phyloP scores from a whole-genome alignment of 2,113 vertebrate genomes.

The Falcunculus frontatus region DNA sequence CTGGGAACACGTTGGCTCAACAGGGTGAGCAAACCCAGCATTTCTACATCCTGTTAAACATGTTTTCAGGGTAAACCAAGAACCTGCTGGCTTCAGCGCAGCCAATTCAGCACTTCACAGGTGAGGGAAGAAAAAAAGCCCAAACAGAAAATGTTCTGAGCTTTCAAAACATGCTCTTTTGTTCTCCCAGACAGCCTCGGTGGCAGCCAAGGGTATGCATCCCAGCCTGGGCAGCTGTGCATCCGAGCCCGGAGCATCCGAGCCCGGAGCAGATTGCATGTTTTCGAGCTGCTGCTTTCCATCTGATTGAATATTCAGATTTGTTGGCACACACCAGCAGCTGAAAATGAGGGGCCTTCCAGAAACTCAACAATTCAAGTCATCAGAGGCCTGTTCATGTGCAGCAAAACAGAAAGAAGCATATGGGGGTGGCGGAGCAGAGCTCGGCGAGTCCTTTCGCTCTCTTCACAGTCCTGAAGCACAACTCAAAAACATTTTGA shows the following conservation, averaged over 20 bases:
- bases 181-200: constrained; percentile 21
- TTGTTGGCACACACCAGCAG: background rate
- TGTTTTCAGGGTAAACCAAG: background rate
- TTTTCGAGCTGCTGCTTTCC: constrained; percentile 50
- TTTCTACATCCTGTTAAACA: background rate
- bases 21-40: background rate
- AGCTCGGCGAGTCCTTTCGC: background rate
- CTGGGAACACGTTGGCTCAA: background rate
- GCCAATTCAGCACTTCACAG: background rate
- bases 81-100: background rate
- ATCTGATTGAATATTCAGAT: constrained; percentile 58
- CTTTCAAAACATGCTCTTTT: background rate
- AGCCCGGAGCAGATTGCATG: constrained; percentile 50
- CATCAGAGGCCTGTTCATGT: background rate
- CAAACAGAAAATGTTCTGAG: background rate
- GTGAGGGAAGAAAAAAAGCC: background rate
- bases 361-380: constrained; percentile 5
- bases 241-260: constrained; percentile 41
- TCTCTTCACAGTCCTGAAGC: background rate
- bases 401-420: constrained; percentile 26
- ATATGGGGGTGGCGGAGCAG: background rate
- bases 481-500: background rate
- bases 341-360: constrained; percentile 25
- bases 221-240: constrained; percentile 52
- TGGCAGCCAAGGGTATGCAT: constrained; percentile 11